phyloP scores from a whole-genome alignment of 1,140 invertebrate genomes.

The Penaeus vannamei region DNA sequence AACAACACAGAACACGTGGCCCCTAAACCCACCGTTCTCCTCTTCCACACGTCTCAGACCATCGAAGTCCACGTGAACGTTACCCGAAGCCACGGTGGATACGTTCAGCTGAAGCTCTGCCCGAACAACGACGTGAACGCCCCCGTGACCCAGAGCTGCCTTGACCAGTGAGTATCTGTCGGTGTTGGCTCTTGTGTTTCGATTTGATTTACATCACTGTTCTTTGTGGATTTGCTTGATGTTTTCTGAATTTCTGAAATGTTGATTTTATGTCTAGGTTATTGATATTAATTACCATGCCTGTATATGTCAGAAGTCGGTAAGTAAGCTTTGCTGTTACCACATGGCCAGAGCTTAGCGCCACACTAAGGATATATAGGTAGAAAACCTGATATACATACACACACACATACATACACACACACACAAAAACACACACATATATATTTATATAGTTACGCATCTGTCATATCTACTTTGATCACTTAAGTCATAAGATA shows the following conservation, averaged over 20 bases:
- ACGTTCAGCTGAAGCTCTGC: conserved; percentile 71
- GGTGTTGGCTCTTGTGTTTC: background rate
- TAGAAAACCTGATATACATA: background rate
- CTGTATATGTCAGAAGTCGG: too few species aligned
- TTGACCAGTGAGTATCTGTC: conserved; percentile 50
- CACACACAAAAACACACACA: background rate
- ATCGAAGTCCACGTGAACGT: conserved; percentile 70
- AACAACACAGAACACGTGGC: background rate
- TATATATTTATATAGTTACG: background rate
- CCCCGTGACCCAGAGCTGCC: conserved; percentile 56
- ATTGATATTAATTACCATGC: too few species aligned
- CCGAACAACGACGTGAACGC: conserved; percentile 69
- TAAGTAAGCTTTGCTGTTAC: too few species aligned
- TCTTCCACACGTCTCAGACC: conserved; percentile 18
- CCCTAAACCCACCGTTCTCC: too few species aligned
- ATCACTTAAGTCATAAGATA: too few species aligned
- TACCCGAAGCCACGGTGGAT: conserved; percentile 72
- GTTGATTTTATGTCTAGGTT: too few species aligned
- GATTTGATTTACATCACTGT: background rate
- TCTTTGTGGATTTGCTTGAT: too few species aligned
- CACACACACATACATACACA: background rate
- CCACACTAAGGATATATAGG: background rate
- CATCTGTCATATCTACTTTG: too few species aligned
- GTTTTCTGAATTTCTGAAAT: too few species aligned
- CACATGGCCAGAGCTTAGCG: too few species aligned